Base-by-base conservation (phyloP, 2,888 invertebrate genomes). In the Platycheirus rosarum region DNA sequence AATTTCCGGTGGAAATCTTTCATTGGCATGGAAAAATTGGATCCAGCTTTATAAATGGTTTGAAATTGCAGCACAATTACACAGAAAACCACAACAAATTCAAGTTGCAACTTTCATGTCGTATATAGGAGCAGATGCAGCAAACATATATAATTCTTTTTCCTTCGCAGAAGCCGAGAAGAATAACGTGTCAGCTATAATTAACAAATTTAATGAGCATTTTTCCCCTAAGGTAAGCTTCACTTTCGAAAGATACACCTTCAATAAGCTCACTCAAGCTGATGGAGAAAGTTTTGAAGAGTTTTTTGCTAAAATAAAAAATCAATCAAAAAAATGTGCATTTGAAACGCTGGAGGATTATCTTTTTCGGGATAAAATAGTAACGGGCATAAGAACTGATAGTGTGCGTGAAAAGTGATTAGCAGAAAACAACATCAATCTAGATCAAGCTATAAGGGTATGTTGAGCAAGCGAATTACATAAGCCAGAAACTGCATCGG, bases 101-200 rank as follows among this genome's bases (percentile, higher is more conserved):
- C 70, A 70, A 51, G 42, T 70, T 9, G 49, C 70, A 26, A 60
- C 60, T 14, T 70, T 70, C 7, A 70, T 70, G 70, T 49, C 48
- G 8, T 49, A 40, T 16, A 49, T 70, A 18, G 49, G 60, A n/a
- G 18, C 13, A 18, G 70, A 70, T 14, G 51, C 51, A 16, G 51
- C 51, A 26, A 44, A 29, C 1, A 53, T 71, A 1, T 62, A 51
- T 23, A 63, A 55, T 18, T 73, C 53, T 29, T 63, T 16, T n/a
- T 44, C 37, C 5, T 26, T 42, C 13, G 44, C 40, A 1, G 57
- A n/a, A 26, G 29, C 48, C 8, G 57, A 60, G 9, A 20, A 6
- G 1, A n/a, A 32, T 35, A 20, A 11, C 0, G 18, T 69, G 1
- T 5, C 40, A 6, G 14, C 13, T 13, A 49, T 60, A 16, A 26